Base-by-base conservation (phyloP, 2,888 invertebrate genomes). In the Pocota personata region DNA sequence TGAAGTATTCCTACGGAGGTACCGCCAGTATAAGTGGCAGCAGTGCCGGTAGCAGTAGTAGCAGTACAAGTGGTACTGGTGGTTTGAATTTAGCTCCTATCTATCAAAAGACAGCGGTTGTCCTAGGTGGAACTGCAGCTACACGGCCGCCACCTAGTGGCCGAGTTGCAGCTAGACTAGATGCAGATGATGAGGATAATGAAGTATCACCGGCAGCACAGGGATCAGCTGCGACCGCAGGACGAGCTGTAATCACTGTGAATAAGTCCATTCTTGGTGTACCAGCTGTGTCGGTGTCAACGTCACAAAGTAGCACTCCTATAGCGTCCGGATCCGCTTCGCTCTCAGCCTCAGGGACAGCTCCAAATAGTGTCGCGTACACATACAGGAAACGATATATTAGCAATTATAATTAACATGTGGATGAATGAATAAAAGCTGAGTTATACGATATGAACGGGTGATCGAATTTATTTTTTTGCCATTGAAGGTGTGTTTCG, bases 351-450 rank as follows among this genome's bases (percentile, higher is more conserved):
- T 58, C 67, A 16, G 46, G 14, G 10, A 12, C 66, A 14, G 32
- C 40, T 1, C 43, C 67, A 14, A 75, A 16, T 7, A 57, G 7
- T 14, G 21, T 40, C 37, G 21, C 19, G 1, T 83, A 84, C 58
- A 16, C 75, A 19, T 80, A 84, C 58, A 71, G 32, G 19, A 84
- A 84, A 43, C n/a, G 14, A 21, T 58, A 40, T 32, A 19, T 79
- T 71, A 48, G 19, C 16, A 24, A 16, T 57, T 82, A n/a, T n/a
- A 57, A 62, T 37, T 66, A 55, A 27, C 62, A 67, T 67, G 67
- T 62, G 66, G 37, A 57, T 75, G 79, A 79, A 69, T 75, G 79
- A 84, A 84, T 84, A 79, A 64, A 75, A 46, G 35, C 62, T 55
- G 50, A 24, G 69, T 69, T 21, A 16, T 52, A 73, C n/a, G 19